Conservation (phyloP, 2,888 invertebrate genomes). For the Argyresthia albistria region DNA sequence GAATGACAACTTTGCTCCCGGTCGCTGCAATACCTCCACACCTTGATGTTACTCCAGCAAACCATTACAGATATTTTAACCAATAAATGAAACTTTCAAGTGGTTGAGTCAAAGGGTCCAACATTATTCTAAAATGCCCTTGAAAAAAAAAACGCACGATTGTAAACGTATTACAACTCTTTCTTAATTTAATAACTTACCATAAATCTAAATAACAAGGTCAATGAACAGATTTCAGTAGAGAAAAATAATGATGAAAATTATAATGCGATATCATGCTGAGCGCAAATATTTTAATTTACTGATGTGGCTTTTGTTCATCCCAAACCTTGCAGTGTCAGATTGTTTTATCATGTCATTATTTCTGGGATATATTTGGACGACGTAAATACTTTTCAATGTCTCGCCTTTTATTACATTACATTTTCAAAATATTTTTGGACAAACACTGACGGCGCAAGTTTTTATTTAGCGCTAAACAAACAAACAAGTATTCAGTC, state of each 20-base stretch:
- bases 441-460: not conserved
- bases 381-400: no score
- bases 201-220: not conserved
- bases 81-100: not conserved
- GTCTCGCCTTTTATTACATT: not conserved
- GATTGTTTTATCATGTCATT: no score
- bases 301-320: no score
- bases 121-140: not conserved
- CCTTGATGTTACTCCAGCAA: not conserved
- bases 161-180: not conserved
- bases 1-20: no score
- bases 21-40: not conserved
- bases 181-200: slow-evolving; percentile 1
- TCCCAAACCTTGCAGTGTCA: no score
- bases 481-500: slow-evolving; percentile 51
- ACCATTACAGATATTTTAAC: slow-evolving; percentile 1
- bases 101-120: slow-evolving; percentile 3
- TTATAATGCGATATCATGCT: no score
- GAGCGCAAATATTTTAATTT: no score
- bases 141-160: not conserved
- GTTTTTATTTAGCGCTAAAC: not conserved
- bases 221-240: not conserved
- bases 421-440: not conserved
- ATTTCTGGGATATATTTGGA: no score
- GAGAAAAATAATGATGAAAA: no score